phyloP scores from a whole-genome alignment of 2,888 invertebrate genomes.

The Volucella inflata region DNA sequence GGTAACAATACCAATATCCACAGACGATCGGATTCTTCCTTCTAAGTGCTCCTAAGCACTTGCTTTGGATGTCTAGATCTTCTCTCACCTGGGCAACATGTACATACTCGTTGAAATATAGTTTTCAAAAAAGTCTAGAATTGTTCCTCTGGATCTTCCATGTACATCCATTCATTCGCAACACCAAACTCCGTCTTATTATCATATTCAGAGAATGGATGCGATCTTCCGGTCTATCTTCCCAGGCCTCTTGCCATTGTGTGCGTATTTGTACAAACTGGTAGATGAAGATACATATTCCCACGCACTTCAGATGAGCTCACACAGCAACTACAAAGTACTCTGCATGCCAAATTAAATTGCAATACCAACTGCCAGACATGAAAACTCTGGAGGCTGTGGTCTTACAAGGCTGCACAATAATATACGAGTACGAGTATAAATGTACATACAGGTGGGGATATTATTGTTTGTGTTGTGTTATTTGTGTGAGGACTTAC shows the following conservation, averaged over 20 bases:
- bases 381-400: not conserved
- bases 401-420: constrained; percentile 19
- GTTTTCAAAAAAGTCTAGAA: constrained; percentile 18
- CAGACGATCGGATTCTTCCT: not conserved
- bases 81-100: constrained; percentile 2
- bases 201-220: constrained; percentile 29
- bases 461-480: constrained; percentile 1
- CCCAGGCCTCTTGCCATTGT: constrained; percentile 32
- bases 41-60: constrained; percentile 1
- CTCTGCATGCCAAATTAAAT: constrained; percentile 54
- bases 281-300: constrained; percentile 48
- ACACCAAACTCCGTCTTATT: not conserved
- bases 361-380: constrained; percentile 47
- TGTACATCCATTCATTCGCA: constrained; percentile 14
- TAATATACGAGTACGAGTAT: constrained; percentile 37
- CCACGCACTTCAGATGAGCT: constrained; percentile 54
- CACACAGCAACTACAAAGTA: not conserved
- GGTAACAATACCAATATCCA: constrained; percentile 21
- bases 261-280: constrained; percentile 1
- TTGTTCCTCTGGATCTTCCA: constrained; percentile 7
- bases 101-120: not conserved
- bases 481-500: not conserved
- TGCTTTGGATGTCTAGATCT: constrained; percentile 16
- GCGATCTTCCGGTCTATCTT: constrained; percentile 54
- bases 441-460: constrained; percentile 27